Percentiles rank a stretch among this genome's conserved stretches.
These are phyloP conservation scores for Gadopsis marmoratus DNA, from an alignment of 2,797 vertebrate species.

Conservation along the genomic window DNA sequence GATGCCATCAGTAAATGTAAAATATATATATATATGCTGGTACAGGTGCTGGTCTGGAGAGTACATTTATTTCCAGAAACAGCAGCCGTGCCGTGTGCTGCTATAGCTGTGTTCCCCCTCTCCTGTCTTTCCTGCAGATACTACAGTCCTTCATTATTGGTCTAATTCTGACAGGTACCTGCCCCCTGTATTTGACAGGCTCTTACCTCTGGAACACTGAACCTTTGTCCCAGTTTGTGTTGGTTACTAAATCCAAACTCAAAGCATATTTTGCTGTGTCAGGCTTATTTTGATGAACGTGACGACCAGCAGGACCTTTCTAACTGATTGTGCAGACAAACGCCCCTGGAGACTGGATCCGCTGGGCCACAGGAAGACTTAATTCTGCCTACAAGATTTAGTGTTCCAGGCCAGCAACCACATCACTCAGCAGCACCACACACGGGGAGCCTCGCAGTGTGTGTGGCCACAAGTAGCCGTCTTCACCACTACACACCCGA, in stretches of 20 bases:
- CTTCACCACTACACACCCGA: neutral
- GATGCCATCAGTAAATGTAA: neutral
- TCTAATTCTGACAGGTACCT: neutral
- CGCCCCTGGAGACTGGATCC: slow-evolving; percentile 14
- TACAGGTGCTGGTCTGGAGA: neutral
- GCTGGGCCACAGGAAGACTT: neutral
- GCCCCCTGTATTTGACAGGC: no score
- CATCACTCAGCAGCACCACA: slow-evolving; percentile 27
- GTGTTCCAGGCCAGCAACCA: slow-evolving; percentile 13
- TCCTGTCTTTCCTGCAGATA: neutral
- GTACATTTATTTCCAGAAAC: neutral
- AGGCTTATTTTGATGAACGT: neutral
- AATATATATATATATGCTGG: neutral
- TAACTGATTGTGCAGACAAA: slow-evolving; percentile 6
- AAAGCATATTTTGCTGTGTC: neutral
- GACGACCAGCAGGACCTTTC: neutral
- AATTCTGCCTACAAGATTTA: slow-evolving; percentile 6
- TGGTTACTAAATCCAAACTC: neutral
- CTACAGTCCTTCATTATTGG: neutral
- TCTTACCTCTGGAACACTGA: neutral
- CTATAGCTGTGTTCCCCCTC: neutral
- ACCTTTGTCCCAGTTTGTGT: no score
- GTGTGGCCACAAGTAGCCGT: slow-evolving; percentile 1
- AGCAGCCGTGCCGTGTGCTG: neutral
- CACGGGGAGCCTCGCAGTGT: slow-evolving; percentile 4